phyloP scores from a whole-genome alignment of 2,888 invertebrate species.

The Zaprionus lineosus region DNA sequence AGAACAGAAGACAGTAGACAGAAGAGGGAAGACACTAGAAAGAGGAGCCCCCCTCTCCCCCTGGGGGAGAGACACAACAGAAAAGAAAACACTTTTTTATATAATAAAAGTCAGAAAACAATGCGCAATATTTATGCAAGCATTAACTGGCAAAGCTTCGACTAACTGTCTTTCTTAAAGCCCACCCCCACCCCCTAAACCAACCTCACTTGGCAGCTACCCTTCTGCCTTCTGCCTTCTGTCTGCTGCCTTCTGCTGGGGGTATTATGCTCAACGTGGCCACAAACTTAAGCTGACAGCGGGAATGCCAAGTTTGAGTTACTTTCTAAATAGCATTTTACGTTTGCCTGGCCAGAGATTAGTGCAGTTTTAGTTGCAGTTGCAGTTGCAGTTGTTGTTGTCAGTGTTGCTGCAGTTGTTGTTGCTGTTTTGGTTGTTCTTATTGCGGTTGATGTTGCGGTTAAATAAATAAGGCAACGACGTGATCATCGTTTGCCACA shows the following conservation, averaged over 20 bases:
- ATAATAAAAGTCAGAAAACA: slow-evolving; percentile 50
- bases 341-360: slow-evolving; percentile 49
- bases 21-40: too few species aligned
- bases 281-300: slow-evolving; percentile 70
- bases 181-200: too few species aligned
- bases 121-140: slow-evolving; percentile 72
- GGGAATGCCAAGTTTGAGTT: slow-evolving; percentile 58
- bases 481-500: slow-evolving; percentile 53
- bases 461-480: slow-evolving; percentile 72
- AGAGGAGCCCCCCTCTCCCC: too few species aligned
- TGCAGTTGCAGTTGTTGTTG: too few species aligned
- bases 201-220: slow-evolving; percentile 9
- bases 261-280: slow-evolving; percentile 42
- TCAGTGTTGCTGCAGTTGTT: slow-evolving; percentile 5
- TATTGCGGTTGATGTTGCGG: slow-evolving; percentile 74
- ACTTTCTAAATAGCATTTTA: slow-evolving; percentile 70
- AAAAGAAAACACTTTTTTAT: too few species aligned
- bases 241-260: not conserved
- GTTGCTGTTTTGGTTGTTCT: slow-evolving; percentile 3
- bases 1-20: not conserved
- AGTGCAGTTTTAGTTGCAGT: slow-evolving; percentile 49
- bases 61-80: too few species aligned
- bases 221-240: not conserved
- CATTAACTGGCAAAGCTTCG: slow-evolving; percentile 53
- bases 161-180: slow-evolving; percentile 26